phyloP scores from a whole-genome alignment of 1,140 invertebrate species.

The Stegodyphus mimosarum region DNA sequence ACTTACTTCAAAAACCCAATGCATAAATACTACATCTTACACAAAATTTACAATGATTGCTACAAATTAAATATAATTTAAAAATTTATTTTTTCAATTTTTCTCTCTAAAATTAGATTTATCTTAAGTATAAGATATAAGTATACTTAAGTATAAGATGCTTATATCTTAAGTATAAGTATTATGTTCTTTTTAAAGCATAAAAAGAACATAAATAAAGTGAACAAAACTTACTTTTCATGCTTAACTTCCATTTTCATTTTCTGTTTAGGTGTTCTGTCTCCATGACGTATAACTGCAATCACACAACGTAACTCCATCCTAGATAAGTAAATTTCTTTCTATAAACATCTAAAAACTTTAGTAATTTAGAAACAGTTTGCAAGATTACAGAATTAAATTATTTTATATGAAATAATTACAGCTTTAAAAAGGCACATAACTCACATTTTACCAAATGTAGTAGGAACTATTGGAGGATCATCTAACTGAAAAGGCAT shows the following conservation, averaged over 20 bases:
- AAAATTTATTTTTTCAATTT: too few species aligned
- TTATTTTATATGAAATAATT: neutral
- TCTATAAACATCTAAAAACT: neutral
- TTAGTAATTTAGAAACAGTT: neutral
- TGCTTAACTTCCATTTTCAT: constrained; percentile 99
- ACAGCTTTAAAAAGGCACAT: neutral
- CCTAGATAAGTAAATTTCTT: constrained; percentile 67
- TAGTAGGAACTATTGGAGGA: constrained; percentile 98
- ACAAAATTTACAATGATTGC: too few species aligned
- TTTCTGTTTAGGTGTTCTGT: constrained; percentile 99
- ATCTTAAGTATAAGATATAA: too few species aligned
- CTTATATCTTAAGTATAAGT: too few species aligned
- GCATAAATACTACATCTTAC: too few species aligned
- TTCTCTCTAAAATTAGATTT: too few species aligned
- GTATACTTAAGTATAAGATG: too few species aligned
- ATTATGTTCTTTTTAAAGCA: too few species aligned
- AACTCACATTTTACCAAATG: constrained; percentile 94
- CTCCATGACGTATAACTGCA: constrained; percentile 97
- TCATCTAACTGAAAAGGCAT: constrained; percentile 97
- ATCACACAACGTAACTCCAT: constrained; percentile 99
- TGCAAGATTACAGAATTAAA: neutral
- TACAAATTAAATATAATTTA: too few species aligned
- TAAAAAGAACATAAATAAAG: neutral
- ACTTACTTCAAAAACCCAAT: too few species aligned
- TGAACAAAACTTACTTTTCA: constrained; percentile 79